These are phyloP conservation scores for Xenopus petersii DNA, from an alignment of 2,797 vertebrate genomes.

Conservation along the genomic window DNA sequence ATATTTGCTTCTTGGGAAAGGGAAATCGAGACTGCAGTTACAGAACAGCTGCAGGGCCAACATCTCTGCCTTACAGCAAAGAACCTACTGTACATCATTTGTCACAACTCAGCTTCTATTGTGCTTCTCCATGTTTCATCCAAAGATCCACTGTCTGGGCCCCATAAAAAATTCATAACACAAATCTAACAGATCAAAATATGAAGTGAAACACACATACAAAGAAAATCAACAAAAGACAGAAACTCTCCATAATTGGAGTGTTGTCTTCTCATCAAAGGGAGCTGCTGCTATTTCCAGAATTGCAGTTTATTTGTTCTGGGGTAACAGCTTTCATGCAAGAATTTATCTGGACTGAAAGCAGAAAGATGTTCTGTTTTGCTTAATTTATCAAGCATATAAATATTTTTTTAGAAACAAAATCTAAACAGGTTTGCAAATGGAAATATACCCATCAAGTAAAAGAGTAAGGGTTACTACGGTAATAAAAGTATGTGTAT, in stretches of 20 bases:
- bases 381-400: too few species aligned
- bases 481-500: too few species aligned
- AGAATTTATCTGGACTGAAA: conserved; percentile 14
- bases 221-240: too few species aligned
- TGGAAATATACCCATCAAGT: too few species aligned
- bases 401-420: not conserved
- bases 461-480: too few species aligned
- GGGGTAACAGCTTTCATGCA: conserved; percentile 6
- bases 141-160: not conserved
- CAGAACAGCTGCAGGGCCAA: too few species aligned
- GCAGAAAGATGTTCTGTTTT: not conserved
- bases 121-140: too few species aligned
- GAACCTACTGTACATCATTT: too few species aligned
- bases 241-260: conserved; percentile 34
- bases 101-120: too few species aligned
- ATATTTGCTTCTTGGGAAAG: too few species aligned
- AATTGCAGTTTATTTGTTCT: conserved; percentile 34
- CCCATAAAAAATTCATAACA: conserved; percentile 8
- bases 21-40: too few species aligned
- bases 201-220: not conserved
- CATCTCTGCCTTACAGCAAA: too few species aligned
- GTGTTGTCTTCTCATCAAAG: not conserved
- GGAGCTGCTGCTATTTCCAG: conserved; percentile 10
- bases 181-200: conserved; percentile 4
- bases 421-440: not conserved